Conservation (phyloP, 2,888 invertebrate species). For the Stenurella melanura region DNA sequence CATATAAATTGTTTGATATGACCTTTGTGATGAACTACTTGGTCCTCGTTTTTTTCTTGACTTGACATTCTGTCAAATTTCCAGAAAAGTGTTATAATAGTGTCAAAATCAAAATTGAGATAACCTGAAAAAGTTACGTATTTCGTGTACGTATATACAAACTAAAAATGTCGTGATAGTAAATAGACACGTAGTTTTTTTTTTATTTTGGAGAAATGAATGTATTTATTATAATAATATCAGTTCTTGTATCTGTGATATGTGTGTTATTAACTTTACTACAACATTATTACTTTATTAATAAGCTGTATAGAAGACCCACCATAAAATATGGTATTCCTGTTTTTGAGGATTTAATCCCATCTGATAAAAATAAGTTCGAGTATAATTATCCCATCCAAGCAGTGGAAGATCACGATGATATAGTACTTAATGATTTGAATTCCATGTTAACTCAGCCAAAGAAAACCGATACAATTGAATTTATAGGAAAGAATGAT, state of each 20-base stretch:
- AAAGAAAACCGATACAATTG: constrained; percentile 43
- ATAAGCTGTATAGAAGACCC: constrained; percentile 61
- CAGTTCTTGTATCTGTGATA: constrained; percentile 70
- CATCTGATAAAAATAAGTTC: constrained; percentile 62
- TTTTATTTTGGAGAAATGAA: constrained; percentile 57
- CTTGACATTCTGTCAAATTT: not conserved
- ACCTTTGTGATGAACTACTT: too few species aligned
- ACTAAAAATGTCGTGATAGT: constrained; percentile 27
- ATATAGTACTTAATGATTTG: constrained; percentile 65
- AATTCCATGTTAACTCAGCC: constrained; percentile 64
- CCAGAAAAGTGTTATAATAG: not conserved
- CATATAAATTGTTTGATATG: too few species aligned
- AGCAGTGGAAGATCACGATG: constrained; percentile 57
- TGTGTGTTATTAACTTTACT: constrained; percentile 69
- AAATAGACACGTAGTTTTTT: constrained; percentile 30
- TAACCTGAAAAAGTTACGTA: constrained; percentile 21
- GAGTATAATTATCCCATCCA: constrained; percentile 59
- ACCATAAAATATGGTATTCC: constrained; percentile 64
- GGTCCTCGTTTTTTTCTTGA: too few species aligned
- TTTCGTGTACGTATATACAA: not conserved
- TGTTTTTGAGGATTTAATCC: constrained; percentile 70
- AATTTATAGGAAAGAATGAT: constrained; percentile 53
- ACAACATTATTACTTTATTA: constrained; percentile 68
- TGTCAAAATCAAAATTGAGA: not conserved
- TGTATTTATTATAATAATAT: constrained; percentile 64